Percentiles rank a stretch among this genome's conserved stretches.
Evolutionary conservation across 2,888 invertebrate species (phyloP).

Genomic region (Heliconius charithonia): DNA sequence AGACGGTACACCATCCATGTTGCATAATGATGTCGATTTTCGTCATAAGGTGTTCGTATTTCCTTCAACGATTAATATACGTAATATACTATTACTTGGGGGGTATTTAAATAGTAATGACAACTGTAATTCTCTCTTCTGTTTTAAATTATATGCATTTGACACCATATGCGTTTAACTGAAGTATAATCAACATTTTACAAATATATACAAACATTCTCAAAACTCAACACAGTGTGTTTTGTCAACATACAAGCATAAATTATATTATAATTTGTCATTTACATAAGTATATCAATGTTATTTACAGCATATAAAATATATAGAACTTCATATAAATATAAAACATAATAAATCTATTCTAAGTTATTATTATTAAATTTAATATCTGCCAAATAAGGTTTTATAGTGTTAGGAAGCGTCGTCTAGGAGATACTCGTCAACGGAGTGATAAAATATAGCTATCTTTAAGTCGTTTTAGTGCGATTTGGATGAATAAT

Average conservation of each 20-base stretch:
- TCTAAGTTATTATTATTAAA: not conserved
- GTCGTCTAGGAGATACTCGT: slow-evolving; percentile 63
- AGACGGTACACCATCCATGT: not conserved
- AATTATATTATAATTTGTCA: not conserved
- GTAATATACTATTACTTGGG: not conserved
- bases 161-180: too few species aligned
- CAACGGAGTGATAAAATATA: slow-evolving; percentile 75
- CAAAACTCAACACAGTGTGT: too few species aligned
- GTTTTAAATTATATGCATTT: too few species aligned
- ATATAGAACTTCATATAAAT: not conserved
- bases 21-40: not conserved
- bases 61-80: not conserved
- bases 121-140: not conserved
- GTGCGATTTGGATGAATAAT: slow-evolving; percentile 30
- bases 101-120: not conserved
- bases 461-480: slow-evolving; percentile 43
- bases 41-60: slow-evolving; percentile 1
- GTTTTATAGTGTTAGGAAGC: slow-evolving; percentile 46
- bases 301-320: slow-evolving; percentile 11
- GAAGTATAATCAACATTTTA: too few species aligned
- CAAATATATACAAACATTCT: too few species aligned
- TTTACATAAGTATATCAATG: not conserved
- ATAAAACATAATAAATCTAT: not conserved
- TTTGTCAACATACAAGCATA: not conserved
- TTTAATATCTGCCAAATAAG: slow-evolving; percentile 9